Evolutionary conservation across 2,888 invertebrate genomes (phyloP).

Genomic region (Pachycephus smyrnensis): DNA sequence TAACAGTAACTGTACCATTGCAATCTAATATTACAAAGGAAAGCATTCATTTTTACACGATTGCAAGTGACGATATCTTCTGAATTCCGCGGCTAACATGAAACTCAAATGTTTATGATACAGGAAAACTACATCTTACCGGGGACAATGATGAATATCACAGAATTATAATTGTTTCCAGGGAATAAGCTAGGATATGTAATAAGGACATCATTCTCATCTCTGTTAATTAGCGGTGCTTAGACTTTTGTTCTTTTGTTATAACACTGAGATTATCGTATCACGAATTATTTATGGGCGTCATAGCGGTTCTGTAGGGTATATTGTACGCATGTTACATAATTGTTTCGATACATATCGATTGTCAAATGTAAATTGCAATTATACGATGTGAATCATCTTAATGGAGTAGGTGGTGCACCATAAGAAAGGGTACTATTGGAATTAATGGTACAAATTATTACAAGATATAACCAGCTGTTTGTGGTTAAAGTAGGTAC

Average conservation of each 20-base stretch:
- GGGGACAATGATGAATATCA: background rate
- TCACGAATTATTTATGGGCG: background rate
- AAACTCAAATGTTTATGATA: background rate
- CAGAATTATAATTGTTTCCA: background rate
- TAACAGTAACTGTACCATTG: background rate
- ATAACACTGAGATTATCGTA: background rate
- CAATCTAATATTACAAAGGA: background rate
- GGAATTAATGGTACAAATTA: conserved; percentile 19
- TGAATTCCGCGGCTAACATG: background rate
- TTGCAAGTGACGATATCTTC: background rate
- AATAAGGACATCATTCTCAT: background rate
- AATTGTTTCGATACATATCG: background rate
- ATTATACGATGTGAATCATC: background rate
- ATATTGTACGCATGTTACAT: background rate
- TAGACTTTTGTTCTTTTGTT: background rate
- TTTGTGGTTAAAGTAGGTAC: conserved; percentile 14
- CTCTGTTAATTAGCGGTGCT: background rate
- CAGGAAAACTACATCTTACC: background rate
- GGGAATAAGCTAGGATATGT: background rate
- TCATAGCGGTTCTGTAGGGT: background rate
- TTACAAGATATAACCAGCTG: background rate
- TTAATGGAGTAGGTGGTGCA: background rate
- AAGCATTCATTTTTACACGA: background rate
- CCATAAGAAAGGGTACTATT: background rate
- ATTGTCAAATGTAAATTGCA: background rate